Evolutionary conservation across 92 coral and sea anemone species (phyloP).

Genomic region (Metridium senile): DNA sequence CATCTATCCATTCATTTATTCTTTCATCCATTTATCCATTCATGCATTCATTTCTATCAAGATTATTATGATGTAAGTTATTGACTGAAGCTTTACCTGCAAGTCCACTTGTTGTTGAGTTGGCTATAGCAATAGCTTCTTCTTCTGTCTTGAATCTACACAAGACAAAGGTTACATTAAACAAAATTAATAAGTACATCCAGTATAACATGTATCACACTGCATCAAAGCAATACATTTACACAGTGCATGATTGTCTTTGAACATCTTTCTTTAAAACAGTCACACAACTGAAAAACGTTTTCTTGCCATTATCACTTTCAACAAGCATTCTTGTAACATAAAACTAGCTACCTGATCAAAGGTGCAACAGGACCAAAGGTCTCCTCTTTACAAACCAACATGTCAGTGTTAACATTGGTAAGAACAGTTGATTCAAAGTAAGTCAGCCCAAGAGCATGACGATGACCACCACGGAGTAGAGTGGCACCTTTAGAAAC

Average conservation of each 20-base stretch:
- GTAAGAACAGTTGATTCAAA: slow-evolving; percentile 89
- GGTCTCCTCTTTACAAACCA: slow-evolving; percentile 89
- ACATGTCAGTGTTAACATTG: slow-evolving; percentile 88
- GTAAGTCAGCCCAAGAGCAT: slow-evolving; percentile 78
- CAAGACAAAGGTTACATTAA: no score
- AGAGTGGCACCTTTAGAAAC: slow-evolving; percentile 83
- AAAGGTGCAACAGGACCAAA: slow-evolving; percentile 98
- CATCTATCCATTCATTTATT: not conserved
- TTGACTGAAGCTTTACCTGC: slow-evolving; percentile 77
- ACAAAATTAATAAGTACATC: no score
- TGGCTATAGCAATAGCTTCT: slow-evolving; percentile 90
- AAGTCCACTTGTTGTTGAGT: slow-evolving; percentile 86
- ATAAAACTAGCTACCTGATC: slow-evolving; percentile 84
- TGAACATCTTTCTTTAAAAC: no score
- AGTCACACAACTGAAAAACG: no score
- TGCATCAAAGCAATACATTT: no score
- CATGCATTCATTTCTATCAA: no score
- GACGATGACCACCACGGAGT: slow-evolving; percentile 85
- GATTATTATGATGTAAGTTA: no score
- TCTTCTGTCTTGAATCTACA: slow-evolving; percentile 88
- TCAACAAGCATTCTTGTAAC: no score
- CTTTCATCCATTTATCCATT: no score
- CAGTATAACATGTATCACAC: no score
- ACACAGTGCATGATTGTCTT: no score
- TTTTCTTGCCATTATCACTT: no score